Base-by-base conservation (phyloP, 2,113 vertebrate genomes). In the Andinoacara biseriatus region DNA sequence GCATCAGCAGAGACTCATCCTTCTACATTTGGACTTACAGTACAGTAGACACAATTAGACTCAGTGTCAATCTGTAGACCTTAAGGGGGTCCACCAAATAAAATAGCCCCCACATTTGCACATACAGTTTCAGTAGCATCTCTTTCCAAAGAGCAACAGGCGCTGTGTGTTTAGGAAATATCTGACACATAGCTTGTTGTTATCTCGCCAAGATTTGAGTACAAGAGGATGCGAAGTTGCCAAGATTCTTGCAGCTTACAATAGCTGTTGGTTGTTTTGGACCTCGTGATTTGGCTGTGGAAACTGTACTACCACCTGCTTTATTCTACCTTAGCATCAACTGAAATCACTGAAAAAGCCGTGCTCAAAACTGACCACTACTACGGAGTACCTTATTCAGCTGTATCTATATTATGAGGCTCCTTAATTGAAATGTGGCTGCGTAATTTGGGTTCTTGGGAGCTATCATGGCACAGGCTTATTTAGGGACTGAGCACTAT, bases 61-160 rank as follows among this genome's bases (percentile, higher is more conserved):
- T 69, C 69, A 78, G 65, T 54, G 24, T 52, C 43, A 72, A 72
- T 31, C 26, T 33, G 46, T 18, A 72, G 52, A 31, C 46, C 67
- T 31, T 72, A 72, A 54, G 26, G 46, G 46, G 67, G 46, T 52
- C 13, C 67, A 60, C 26, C 58, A 79, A 62, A 78, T 54, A 58
- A 59, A 58, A 72, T 24, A 22, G 10, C 57, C 57, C 15, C 26
- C 31, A 43, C 10, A 29, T 38, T 38, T 74, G 24, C 75, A 78
- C 78, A 57, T 40, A 78, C 54, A 59, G 33, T 84, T 33, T 46
- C 46, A 58, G 40, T 26, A 80, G 31, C 33, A 81, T 78, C 58
- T 78, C 78, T 80, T 65, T 75, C 78, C 74, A 82, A 8, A 76
- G 22, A 79, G 87, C 81, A 90, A 86, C 83, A 86, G 75, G 74